A percentile compares a stretch with the other conserved stretches of the same genome.
These are phyloP conservation scores for Lordiphosa collinella DNA, from an alignment of 1,140 invertebrate species.

Conservation along the genomic window DNA sequence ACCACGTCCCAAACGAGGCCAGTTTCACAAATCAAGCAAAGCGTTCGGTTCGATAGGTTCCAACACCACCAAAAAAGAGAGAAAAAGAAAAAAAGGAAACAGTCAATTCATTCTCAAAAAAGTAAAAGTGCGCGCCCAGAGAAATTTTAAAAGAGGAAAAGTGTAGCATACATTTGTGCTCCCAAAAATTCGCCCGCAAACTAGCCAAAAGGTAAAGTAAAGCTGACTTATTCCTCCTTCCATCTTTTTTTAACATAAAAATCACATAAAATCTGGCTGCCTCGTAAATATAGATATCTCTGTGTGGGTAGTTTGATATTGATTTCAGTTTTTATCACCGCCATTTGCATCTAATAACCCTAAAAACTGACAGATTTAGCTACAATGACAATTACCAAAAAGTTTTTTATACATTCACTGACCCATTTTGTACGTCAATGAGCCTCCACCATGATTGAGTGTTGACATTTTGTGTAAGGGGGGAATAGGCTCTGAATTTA, in stretches of 20 bases:
- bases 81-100: constrained; percentile 22
- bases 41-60: constrained; percentile 76
- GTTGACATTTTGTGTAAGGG: constrained; percentile 36
- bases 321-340: constrained; percentile 58
- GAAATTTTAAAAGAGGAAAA: constrained; percentile 44
- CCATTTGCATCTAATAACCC: constrained; percentile 70
- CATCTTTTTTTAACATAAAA: constrained; percentile 53
- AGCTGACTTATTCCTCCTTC: background rate
- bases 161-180: constrained; percentile 40
- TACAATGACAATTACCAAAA: constrained; percentile 47
- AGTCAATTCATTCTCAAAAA: constrained; percentile 21
- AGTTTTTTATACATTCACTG: constrained; percentile 4
- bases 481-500: constrained; percentile 41
- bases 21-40: constrained; percentile 78
- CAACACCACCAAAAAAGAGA: background rate
- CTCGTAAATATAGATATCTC: constrained; percentile 4
- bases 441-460: constrained; percentile 54
- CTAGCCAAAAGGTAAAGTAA: constrained; percentile 3
- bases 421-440: constrained; percentile 15
- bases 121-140: constrained; percentile 65
- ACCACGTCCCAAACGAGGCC: constrained; percentile 64
- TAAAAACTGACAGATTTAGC: constrained; percentile 49
- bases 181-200: background rate
- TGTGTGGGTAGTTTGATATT: constrained; percentile 58
- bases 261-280: constrained; percentile 63